A percentile compares a stretch with the other conserved stretches of the same genome.
These are phyloP conservation scores for Rachycentron canadum DNA, from an alignment of 2,797 vertebrate genomes.

Conservation along the genomic window DNA sequence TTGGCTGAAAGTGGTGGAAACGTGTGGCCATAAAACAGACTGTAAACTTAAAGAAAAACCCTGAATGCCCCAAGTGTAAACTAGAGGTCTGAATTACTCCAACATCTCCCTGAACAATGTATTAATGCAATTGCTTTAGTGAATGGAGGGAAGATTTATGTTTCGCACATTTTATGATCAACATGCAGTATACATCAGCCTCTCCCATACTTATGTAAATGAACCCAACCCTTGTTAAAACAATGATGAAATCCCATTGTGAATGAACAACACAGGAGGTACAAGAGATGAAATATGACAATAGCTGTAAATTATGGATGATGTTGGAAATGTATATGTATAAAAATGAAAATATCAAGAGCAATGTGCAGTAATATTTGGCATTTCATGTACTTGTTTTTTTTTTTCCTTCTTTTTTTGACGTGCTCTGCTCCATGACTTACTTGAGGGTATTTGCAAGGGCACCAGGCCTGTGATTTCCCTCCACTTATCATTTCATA, in stretches of 20 bases:
- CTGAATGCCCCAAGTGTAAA: conserved; percentile 35
- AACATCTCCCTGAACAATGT: background rate
- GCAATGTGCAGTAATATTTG: conserved; percentile 65
- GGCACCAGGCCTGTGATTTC: conserved; percentile 53
- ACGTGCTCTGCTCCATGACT: conserved; percentile 44
- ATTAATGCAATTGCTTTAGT: conserved; percentile 6
- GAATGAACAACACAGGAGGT: conserved; percentile 2
- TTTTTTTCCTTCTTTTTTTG: conserved; percentile 29
- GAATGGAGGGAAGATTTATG: background rate
- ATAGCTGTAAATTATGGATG: conserved; percentile 15
- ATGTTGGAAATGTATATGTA: conserved; percentile 28
- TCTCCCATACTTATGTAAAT: conserved; percentile 28
- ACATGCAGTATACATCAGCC: conserved; percentile 9
- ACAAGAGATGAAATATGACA: conserved; percentile 17
- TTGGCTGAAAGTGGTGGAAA: conserved; percentile 6
- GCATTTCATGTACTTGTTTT: conserved; percentile 55
- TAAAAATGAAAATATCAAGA: conserved; percentile 43
- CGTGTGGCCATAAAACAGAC: background rate
- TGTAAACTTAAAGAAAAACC: conserved; percentile 16
- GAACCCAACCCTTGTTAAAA: conserved; percentile 10
- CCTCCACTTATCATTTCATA: conserved; percentile 28
- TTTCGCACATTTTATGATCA: conserved; percentile 17
- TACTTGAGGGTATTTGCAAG: conserved; percentile 36
- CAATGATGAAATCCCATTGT: conserved; percentile 16
- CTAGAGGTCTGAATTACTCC: conserved; percentile 14